Base-by-base conservation (phyloP, 2,888 invertebrate species). In the Coelopa pilipes region DNA sequence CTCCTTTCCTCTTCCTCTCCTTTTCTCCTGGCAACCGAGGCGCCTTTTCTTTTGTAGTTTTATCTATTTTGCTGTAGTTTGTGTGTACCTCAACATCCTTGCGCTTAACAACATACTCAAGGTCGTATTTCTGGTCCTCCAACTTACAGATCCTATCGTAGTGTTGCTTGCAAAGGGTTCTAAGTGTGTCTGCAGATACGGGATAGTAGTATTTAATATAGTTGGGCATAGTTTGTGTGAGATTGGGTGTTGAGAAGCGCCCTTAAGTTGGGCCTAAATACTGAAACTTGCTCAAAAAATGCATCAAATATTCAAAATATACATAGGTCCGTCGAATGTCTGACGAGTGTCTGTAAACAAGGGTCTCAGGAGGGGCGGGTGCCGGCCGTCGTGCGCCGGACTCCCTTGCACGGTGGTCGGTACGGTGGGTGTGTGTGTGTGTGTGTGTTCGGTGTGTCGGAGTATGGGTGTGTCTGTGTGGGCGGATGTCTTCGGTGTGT, bases 81-180 rank as follows among this genome's bases (percentile, higher is more conserved):
- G 78, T 83, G 87, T 91, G 92, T 94, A 98, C 98, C 96, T 98
- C 97, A 90, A 93, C 93, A 90, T 99, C 99, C 94, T 99, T 99
- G 92, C 95, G 94, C 91, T 96, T 95, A 90, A 98, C 97, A 90
- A 95, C 91, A 92, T 95, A 94, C 92, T 99, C 99, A 92, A 98
- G 92, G 92, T 99, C 99, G 91, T 95, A 99, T 91, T 98, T 99
- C 89, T 93, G 91, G 86, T 95, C 94, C 92, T 98, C 98, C 91
- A 98, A 92, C 84, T 90, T 89, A 89, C 88, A 89, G 91, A 98
- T 95, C 91, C 95, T 94, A 87, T 92, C 92, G 90, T 98, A 93
- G 91, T 97, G 95, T 86, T 93, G 92, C 90, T 92, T 93, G 90
- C 91, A 89, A 90, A 92, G 90, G 88, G 90, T 91, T 91, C 90